phyloP scores from a whole-genome alignment of 2,113 vertebrate genomes.

The Solenodon paradoxus region DNA sequence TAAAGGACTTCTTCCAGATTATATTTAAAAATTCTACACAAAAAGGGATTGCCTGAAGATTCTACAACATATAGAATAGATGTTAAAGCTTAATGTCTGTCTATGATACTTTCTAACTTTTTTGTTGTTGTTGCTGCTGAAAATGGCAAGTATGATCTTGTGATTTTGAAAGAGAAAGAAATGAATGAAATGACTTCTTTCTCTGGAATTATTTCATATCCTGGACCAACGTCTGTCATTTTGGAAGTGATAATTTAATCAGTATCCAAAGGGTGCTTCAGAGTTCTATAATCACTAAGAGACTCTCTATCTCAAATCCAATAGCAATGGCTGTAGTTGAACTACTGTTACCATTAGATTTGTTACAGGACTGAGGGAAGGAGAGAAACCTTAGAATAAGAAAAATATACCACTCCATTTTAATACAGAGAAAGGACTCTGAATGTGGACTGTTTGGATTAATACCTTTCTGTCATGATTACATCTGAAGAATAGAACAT shows the following conservation, averaged over 20 bases:
- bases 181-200: background rate
- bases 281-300: background rate
- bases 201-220: background rate
- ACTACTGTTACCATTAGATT: background rate
- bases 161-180: slow-evolving; percentile 32
- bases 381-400: background rate
- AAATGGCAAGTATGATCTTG: background rate
- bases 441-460: background rate
- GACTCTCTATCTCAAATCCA: background rate
- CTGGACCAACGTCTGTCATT: background rate
- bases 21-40: slow-evolving; percentile 14
- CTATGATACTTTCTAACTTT: background rate
- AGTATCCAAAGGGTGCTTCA: background rate
- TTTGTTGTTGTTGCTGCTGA: background rate
- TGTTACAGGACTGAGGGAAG: background rate
- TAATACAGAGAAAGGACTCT: background rate
- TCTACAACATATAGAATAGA: background rate
- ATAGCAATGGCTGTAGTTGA: background rate
- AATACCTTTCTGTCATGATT: slow-evolving; percentile 52
- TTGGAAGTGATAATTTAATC: slow-evolving; percentile 14
- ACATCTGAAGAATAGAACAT: slow-evolving; percentile 44
- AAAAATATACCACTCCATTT: background rate
- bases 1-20: background rate
- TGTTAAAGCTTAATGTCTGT: background rate
- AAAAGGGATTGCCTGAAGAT: background rate